Base-by-base conservation (phyloP, 2,888 invertebrate genomes). In the Cheilosia variabilis region DNA sequence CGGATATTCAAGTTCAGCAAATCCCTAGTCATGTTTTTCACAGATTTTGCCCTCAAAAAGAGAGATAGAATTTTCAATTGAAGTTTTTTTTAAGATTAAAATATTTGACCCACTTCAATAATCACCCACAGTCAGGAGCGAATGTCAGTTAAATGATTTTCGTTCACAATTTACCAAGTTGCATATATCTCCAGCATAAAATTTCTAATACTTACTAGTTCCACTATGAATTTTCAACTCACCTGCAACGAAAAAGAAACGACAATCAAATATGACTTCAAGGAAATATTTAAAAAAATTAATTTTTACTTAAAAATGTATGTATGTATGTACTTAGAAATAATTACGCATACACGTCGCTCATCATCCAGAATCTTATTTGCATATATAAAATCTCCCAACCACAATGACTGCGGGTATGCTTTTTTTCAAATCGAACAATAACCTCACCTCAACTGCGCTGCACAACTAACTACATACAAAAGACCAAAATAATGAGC, bases 401-500 rank as follows among this genome's bases (percentile, higher is more conserved):
- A 37, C 55, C 47, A 55, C 27, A 55, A 41, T 52, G 27, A 50
- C 13, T 60, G 37, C 41, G 47, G 45, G 43, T 43, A 52, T 7
- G 31, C 9, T 45, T n/a, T 73, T 2, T 22, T 22, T 22, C 22
- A 31, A 17, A 66, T 43, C 47, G 47, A 22, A 65, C 15, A 69
- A 47, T 27, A 37, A 37, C 37, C 37, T 37, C 13, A 37, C 13
- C 37, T 37, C 13, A 37, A 37, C 37, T 13, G 13, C 13, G 13
- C 37, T 13, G 13, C 13, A 7, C 34, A 47, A 47, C 57, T n/a
- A 57, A 27, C 43, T 19, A 60, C 43, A n/a, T 15, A 68, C 34
- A n/a, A 60, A 71, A 63, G 7, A 55, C 52, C 65, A 60, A 68
- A 60, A 80, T 80, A 76, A 80, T 76, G 66, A 57, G 66, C 84